Base-by-base conservation (phyloP, 2,113 vertebrate species). In the Python bivittatus region DNA sequence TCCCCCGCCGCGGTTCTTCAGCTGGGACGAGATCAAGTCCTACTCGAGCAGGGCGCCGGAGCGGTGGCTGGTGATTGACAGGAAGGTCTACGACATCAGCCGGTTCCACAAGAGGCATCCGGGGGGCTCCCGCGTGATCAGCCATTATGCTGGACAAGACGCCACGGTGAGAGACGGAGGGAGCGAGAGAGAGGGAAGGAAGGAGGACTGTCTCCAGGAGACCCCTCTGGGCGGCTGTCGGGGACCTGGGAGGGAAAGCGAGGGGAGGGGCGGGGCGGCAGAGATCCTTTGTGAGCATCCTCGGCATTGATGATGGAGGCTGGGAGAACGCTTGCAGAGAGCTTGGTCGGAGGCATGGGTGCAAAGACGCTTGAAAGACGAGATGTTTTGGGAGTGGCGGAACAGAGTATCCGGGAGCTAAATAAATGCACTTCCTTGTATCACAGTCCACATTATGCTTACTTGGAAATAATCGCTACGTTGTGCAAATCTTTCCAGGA, bases 101-200 rank as follows among this genome's bases (percentile, higher is more conserved):
- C 91, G 93, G 13, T 98, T 97, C 88, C 12, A 2, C 12, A 91
- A 91, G 56, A 93, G 94, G 90, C 97, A 98, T 90, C 97, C 97
- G 2, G 97, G 97, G 1, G 97, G 97, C 33, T 89, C 93, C 58
- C 95, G 96, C 4, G 95, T 97, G 38, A 93, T 98, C 84, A 93
- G 94, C 79, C 97, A 98, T 95, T 98, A 98, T 72, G 97, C 97
- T 0, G 97, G 97, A 10, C 96, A 98, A 95, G 97, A 98, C 42
- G 97, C 97, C 10, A 97, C 97, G 96, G 97, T 97, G 93, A 96
- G 97, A n/a, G 17, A 0, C 4, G 15, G 68, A 22, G 68, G 38
- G 15, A 79, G n/a, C 17, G n/a, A 1, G 17, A 20, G 68, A 13
- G 6, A 38, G 11, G 12, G 29, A 13, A 0, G 12, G 64, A 15